phyloP scores from a whole-genome alignment of 1,140 invertebrate genomes.

The Dendrolimus kikuchii region DNA sequence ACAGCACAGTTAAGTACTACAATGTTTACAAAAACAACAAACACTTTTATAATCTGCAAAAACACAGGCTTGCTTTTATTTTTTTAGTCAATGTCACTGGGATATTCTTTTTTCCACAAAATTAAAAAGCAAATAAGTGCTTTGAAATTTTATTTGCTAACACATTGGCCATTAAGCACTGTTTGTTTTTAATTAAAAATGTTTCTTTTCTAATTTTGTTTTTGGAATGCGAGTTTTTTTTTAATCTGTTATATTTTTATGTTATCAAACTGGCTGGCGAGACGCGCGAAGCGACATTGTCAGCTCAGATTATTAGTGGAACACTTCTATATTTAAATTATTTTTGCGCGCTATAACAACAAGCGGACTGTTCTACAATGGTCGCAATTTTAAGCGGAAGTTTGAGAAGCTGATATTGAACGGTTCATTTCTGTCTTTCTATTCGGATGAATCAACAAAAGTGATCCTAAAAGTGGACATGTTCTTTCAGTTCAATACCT shows the following conservation, averaged over 20 bases:
- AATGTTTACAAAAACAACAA: too few species aligned
- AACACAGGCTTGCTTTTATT: too few species aligned
- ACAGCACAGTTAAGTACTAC: too few species aligned
- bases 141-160: too few species aligned
- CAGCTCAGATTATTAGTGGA: conserved; percentile 47
- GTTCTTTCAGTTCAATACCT: too few species aligned
- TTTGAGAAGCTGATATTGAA: background rate
- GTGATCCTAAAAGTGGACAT: too few species aligned
- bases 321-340: conserved; percentile 59
- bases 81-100: too few species aligned
- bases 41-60: too few species aligned
- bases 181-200: background rate
- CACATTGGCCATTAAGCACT: too few species aligned
- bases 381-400: conserved; percentile 4
- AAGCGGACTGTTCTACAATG: conserved; percentile 35
- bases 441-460: too few species aligned
- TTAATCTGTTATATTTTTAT: conserved; percentile 16
- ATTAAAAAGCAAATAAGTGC: too few species aligned
- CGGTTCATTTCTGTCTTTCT: background rate
- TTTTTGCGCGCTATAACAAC: conserved; percentile 45
- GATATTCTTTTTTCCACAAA: too few species aligned
- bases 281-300: conserved; percentile 51
- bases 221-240: conserved; percentile 5
- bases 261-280: conserved; percentile 25
- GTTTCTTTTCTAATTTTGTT: background rate